Base-by-base conservation (phyloP, 2,797 vertebrate genomes). In the Acipenser transmontanus region DNA sequence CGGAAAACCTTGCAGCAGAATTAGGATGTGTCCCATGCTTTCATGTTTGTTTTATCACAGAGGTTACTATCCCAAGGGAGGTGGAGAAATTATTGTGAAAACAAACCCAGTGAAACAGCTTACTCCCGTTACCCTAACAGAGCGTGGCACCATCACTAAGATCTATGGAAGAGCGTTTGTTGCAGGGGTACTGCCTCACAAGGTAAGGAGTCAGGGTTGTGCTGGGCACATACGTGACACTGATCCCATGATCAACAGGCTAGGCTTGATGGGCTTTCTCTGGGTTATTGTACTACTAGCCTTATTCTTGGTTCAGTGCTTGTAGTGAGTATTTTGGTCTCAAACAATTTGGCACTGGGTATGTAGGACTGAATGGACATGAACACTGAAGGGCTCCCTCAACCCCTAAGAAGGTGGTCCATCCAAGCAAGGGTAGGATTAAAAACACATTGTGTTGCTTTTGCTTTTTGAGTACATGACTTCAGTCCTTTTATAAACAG, bases 31-130 rank as follows among this genome's bases (percentile, higher is more conserved):
- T 47, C 0, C 7, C 10, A 49, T 54, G 0, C 6, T 7, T 54
- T 34, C 6, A 6, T 8, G 49, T 59, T 8, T 48, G 8, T 47
- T 62, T 49, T 81, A 64, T 78, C 49, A 66, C 12, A 99, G 97
- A 77, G 97, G 96, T 13, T 99, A 95, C 82, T 98, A 98, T 74
- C 97, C 97, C 50, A 94, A 93, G 74, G 97, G 97, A 6, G 95
- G 97, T 0, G 97, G 97, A 7, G 94, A 97, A 80, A 90, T 98
- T 67, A 49, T 87, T 60, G 75, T 93, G 66, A 91, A 74, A n/a
- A 90, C 94, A 67, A 90, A 90, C n/a, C 95, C 97, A 0, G 80
- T 96, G 67, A 96, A 94, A 72, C 91, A 93, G 67, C 72, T 99
- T 79, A 88, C 71, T 63, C 91, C 96, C 1, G 73, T 98, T 72